Conservation (phyloP, 2,888 invertebrate genomes). For the Lasioglossum calceatum region DNA sequence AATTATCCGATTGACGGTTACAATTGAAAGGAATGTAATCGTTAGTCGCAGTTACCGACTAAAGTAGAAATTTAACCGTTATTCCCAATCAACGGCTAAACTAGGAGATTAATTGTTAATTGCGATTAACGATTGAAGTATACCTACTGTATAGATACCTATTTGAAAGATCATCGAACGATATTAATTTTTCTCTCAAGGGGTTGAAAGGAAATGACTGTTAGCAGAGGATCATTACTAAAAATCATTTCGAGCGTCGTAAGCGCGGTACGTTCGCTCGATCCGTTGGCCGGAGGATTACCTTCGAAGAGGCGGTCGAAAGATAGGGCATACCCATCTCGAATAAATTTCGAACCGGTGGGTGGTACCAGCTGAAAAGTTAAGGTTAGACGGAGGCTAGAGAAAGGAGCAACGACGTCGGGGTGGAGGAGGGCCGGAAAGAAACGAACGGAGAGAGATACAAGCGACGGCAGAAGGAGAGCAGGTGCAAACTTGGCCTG, state of each 20-base stretch:
- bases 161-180: background rate
- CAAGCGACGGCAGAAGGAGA: slow-evolving; percentile 75
- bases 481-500: slow-evolving; percentile 84
- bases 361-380: slow-evolving; percentile 66
- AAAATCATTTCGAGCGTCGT: slow-evolving; percentile 66
- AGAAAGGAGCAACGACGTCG: slow-evolving; percentile 25
- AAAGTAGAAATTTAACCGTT: no score
- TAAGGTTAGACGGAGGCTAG: slow-evolving; percentile 73
- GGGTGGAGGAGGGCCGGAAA: slow-evolving; percentile 25
- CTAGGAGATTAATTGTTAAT: no score
- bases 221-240: slow-evolving; percentile 43
- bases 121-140: no score
- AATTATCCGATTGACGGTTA: no score
- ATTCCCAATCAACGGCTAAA: no score
- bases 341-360: slow-evolving; percentile 79
- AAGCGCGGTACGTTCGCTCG: slow-evolving; percentile 50
- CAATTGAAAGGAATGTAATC: no score
- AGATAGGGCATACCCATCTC: slow-evolving; percentile 62
- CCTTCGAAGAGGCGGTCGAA: slow-evolving; percentile 47
- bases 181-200: background rate
- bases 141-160: background rate
- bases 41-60: no score
- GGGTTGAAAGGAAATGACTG: slow-evolving; percentile 49
- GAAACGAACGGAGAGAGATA: slow-evolving; percentile 53
- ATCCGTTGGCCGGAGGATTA: slow-evolving; percentile 72